Evolutionary conservation across 2,888 invertebrate genomes (phyloP).

Genomic region (Prenolepis imparis): DNA sequence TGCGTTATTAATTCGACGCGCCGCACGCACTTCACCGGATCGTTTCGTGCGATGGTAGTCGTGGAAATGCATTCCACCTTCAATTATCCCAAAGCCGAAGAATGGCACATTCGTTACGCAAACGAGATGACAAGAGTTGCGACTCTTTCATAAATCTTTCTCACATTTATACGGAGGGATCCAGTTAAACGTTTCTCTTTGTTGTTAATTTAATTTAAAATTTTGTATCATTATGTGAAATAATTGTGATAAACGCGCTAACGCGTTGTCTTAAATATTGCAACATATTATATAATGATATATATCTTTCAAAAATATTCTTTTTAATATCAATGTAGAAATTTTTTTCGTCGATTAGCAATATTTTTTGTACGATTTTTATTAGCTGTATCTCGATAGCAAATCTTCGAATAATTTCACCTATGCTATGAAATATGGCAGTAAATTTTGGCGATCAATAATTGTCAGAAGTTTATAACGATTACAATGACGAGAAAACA

Average conservation of each 20-base stretch:
- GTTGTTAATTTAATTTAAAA: background rate
- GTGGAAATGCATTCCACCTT: background rate
- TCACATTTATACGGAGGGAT: background rate
- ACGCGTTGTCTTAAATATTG: background rate
- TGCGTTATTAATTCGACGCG: conserved; percentile 44
- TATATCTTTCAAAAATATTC: background rate
- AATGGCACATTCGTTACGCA: background rate
- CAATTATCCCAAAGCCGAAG: background rate
- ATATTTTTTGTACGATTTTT: background rate
- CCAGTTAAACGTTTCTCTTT: background rate
- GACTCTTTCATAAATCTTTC: background rate
- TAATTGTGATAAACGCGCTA: background rate
- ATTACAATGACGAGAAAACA: conserved; percentile 7
- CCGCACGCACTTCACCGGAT: conserved; percentile 11
- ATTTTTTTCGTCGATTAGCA: background rate
- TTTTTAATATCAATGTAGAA: background rate
- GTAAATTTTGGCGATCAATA: conserved; percentile 30
- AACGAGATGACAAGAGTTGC: background rate
- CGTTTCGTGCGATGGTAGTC: conserved; percentile 2
- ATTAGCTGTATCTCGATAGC: conserved; percentile 7
- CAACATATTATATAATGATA: background rate
- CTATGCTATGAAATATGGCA: background rate
- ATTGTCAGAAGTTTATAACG: conserved; percentile 24
- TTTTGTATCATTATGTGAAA: background rate
- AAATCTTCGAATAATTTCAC: background rate